Conservation (phyloP, 2,797 vertebrate species). For the Cyclura pinguis region DNA sequence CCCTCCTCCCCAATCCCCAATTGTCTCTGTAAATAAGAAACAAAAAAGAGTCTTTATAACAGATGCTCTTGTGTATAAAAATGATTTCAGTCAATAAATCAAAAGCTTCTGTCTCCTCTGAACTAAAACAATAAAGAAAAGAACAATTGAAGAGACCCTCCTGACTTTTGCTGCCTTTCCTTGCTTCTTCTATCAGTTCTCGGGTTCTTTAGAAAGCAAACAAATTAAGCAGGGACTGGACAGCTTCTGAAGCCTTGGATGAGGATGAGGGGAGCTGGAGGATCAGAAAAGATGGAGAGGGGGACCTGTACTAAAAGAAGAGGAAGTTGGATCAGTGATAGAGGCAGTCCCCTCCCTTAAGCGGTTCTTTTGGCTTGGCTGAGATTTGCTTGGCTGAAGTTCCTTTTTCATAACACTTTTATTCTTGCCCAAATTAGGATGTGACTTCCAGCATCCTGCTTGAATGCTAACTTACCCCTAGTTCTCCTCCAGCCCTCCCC, state of each 20-base stretch:
- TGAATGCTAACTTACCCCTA: background rate
- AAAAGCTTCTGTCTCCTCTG: slow-evolving; percentile 45
- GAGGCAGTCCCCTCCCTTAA: no score
- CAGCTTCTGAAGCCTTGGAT: background rate
- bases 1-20: background rate
- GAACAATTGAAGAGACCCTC: background rate
- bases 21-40: slow-evolving; percentile 42
- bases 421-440: slow-evolving; percentile 13
- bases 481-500: background rate
- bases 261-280: background rate
- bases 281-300: background rate
- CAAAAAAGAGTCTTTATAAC: slow-evolving; percentile 37
- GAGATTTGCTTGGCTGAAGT: background rate
- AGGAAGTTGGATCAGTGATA: background rate
- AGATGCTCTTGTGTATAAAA: slow-evolving; percentile 38
- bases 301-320: background rate
- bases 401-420: background rate
- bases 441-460: background rate
- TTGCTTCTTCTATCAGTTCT: background rate
- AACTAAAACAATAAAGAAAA: slow-evolving; percentile 41
- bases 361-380: background rate
- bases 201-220: background rate
- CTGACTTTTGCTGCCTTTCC: background rate
- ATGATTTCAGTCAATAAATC: slow-evolving; percentile 39
- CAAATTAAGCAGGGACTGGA: background rate